phyloP scores from a whole-genome alignment of 2,113 vertebrate species.

The Tor tambroides region DNA sequence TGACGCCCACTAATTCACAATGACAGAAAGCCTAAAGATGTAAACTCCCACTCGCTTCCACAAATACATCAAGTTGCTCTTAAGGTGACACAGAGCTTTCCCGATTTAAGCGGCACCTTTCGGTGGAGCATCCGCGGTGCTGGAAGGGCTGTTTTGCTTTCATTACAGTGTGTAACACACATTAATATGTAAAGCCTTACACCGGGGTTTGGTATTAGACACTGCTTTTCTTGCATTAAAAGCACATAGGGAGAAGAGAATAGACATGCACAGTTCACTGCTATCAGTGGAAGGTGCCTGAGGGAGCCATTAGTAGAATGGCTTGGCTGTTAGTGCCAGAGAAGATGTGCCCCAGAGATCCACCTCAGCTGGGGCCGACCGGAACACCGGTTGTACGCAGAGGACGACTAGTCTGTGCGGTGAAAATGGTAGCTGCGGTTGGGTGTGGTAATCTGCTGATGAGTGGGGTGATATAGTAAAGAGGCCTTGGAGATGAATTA shows the following conservation, averaged over 20 bases:
- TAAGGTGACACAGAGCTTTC: slow-evolving; percentile 21
- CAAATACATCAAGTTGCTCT: slow-evolving; percentile 44
- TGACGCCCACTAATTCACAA: slow-evolving; percentile 55
- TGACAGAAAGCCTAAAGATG: slow-evolving; percentile 56
- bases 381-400: slow-evolving; percentile 1
- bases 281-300: background rate
- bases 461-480: slow-evolving; percentile 47
- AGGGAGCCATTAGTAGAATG: slow-evolving; percentile 32
- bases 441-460: slow-evolving; percentile 47
- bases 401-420: slow-evolving; percentile 28
- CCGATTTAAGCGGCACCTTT: slow-evolving; percentile 5
- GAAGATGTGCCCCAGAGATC: slow-evolving; percentile 27
- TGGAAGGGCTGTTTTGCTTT: background rate
- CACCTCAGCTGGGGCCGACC: background rate
- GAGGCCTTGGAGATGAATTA: slow-evolving; percentile 40
- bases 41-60: slow-evolving; percentile 51
- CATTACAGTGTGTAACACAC: background rate
- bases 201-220: background rate
- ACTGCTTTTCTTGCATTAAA: slow-evolving; percentile 20
- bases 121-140: background rate
- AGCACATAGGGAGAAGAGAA: background rate
- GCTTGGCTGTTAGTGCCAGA: slow-evolving; percentile 38
- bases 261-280: slow-evolving; percentile 2
- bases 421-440: slow-evolving; percentile 14
- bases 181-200: slow-evolving; percentile 39